Evolutionary conservation across 2,888 invertebrate species (phyloP).

Genomic region (Drosophila kambysellisi): DNA sequence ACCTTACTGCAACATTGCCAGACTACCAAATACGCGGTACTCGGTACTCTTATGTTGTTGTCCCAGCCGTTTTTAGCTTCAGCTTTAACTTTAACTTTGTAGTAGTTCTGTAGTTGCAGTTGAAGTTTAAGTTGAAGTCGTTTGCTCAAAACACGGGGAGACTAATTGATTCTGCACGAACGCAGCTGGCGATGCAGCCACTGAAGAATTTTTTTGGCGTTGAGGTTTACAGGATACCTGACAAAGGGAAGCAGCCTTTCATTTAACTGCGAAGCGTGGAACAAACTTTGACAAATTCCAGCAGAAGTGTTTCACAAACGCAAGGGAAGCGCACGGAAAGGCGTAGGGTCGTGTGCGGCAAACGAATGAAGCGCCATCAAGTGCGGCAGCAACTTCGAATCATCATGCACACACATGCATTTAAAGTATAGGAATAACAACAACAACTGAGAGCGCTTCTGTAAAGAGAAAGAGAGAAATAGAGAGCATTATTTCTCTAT

Average conservation of each 20-base stretch:
- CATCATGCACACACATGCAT: constrained; percentile 26
- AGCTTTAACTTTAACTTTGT: not conserved
- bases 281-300: constrained; percentile 73
- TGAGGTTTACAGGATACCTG: constrained; percentile 37
- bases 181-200: constrained; percentile 6
- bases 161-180: constrained; percentile 67
- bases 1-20: not conserved
- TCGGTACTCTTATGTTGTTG: not conserved
- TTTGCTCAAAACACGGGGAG: constrained; percentile 25
- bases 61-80: not conserved
- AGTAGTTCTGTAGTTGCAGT: not conserved
- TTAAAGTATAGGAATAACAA: constrained; percentile 24
- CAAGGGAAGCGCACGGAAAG: constrained; percentile 14
- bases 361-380: constrained; percentile 58
- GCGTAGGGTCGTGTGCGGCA: constrained; percentile 24
- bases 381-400: constrained; percentile 53
- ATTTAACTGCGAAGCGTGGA: constrained; percentile 68
- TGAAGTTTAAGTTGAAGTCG: constrained; percentile 12
- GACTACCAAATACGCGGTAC: not conserved
- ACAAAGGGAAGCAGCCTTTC: constrained; percentile 36
- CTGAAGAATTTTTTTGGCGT: constrained; percentile 7
- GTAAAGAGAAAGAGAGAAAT: not conserved
- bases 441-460: not conserved
- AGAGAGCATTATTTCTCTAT: too few species aligned
- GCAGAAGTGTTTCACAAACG: constrained; percentile 48